Evolutionary conservation across 1,140 invertebrate genomes (phyloP).

Genomic region (Euura lappo): DNA sequence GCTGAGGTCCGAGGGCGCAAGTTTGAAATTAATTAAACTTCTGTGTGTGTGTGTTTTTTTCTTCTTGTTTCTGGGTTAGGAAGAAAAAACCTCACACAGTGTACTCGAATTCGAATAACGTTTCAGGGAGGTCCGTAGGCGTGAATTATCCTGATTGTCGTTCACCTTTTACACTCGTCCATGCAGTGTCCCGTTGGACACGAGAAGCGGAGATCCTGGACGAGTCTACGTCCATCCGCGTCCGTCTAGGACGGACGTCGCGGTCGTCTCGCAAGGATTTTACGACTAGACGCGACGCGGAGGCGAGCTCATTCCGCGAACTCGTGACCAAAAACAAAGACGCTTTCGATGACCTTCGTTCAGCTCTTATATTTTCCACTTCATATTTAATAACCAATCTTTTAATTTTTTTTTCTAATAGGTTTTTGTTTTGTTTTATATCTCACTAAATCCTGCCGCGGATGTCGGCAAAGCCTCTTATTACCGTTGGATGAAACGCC

Average conservation of each 20-base stretch:
- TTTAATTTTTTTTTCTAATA: background rate
- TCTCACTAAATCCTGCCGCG: background rate
- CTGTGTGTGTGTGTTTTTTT: background rate
- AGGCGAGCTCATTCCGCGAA: background rate
- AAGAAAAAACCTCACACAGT: too few relatives aligned
- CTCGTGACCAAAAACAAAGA: conserved; percentile 4
- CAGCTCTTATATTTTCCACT: background rate
- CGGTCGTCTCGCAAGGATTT: background rate
- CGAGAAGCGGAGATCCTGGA: too few relatives aligned
- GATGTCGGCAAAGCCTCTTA: too few relatives aligned
- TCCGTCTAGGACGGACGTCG: background rate
- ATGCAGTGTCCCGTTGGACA: background rate
- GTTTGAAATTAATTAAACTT: conserved; percentile 7
- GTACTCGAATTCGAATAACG: too few relatives aligned
- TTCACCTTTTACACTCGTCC: background rate
- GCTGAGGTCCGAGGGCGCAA: background rate
- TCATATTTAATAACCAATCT: background rate
- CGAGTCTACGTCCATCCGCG: too few relatives aligned
- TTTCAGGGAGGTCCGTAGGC: conserved; percentile 2
- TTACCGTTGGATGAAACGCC: too few relatives aligned
- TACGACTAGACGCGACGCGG: background rate
- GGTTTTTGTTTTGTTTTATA: background rate
- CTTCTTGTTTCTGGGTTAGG: too few relatives aligned
- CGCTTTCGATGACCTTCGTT: background rate
- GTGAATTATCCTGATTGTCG: background rate